phyloP scores from a whole-genome alignment of 2,888 invertebrate species.

The Eucriotettix oculatus region DNA sequence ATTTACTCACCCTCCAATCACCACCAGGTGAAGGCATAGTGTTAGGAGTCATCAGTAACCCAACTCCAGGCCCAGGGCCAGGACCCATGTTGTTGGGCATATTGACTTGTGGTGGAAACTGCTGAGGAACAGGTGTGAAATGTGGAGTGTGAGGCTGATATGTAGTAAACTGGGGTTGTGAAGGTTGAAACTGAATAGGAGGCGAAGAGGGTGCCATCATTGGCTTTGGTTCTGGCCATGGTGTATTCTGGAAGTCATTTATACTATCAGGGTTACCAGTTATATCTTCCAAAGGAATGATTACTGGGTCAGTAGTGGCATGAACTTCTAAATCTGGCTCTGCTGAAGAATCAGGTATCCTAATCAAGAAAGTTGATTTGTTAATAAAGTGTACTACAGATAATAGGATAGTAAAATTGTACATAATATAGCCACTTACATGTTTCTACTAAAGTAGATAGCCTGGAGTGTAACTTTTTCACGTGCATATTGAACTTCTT shows the following conservation, averaged over 20 bases:
- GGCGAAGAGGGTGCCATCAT: constrained; percentile 28
- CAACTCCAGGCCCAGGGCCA: constrained; percentile 2
- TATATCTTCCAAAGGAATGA: constrained; percentile 78
- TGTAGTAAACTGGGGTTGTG: constrained; percentile 16
- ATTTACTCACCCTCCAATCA: constrained; percentile 16
- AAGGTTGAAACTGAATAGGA: constrained; percentile 5
- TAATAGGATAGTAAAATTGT: background rate
- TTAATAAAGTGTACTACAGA: too few species aligned
- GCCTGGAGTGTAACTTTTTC: constrained; percentile 72
- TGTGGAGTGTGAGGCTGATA: constrained; percentile 5
- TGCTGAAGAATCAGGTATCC: constrained; percentile 68
- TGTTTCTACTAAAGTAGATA: constrained; percentile 60
- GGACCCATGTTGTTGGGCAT: background rate
- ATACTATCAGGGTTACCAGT: constrained; percentile 66
- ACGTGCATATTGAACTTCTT: constrained; percentile 68
- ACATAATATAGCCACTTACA: constrained; percentile 24
- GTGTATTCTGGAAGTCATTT: constrained; percentile 56
- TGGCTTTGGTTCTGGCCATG: constrained; percentile 75
- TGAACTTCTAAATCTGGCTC: constrained; percentile 79
- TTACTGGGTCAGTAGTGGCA: constrained; percentile 54
- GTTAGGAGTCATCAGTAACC: constrained; percentile 4
- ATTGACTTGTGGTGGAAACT: constrained; percentile 8
- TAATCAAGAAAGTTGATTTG: constrained; percentile 14
- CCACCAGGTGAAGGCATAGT: constrained; percentile 7
- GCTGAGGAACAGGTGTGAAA: background rate